phyloP scores from a whole-genome alignment of 2,113 vertebrate genomes.

The Etia nguti region DNA sequence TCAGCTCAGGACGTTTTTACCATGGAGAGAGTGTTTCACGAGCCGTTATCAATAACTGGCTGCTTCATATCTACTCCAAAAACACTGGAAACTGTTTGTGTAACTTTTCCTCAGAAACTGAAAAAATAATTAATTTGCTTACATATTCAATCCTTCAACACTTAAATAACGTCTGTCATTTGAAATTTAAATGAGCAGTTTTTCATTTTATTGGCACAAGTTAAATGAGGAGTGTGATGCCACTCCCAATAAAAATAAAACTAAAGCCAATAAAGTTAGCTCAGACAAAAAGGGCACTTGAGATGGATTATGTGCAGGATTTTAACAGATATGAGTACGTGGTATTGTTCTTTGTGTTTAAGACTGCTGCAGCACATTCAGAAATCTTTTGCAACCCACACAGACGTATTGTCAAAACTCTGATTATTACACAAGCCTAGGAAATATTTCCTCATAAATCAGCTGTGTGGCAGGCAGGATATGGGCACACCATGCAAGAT shows the following conservation, averaged over 20 bases:
- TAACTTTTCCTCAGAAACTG: not conserved
- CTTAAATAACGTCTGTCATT: not conserved
- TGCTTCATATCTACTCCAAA: not conserved
- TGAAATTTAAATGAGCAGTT: not conserved
- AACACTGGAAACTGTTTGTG: not conserved
- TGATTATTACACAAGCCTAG: not conserved
- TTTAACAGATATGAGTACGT: not conserved
- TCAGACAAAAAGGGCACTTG: not conserved
- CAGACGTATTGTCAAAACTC: not conserved
- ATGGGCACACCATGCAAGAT: not conserved
- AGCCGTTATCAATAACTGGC: not conserved
- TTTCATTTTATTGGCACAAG: not conserved
- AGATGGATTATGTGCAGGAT: not conserved
- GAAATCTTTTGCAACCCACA: not conserved
- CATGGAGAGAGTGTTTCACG: not conserved
- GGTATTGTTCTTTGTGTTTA: not conserved
- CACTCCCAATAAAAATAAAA: not conserved
- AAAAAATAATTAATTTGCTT: not conserved
- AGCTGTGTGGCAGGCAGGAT: not conserved
- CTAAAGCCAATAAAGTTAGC: not conserved
- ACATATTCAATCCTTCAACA: not conserved
- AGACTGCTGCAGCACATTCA: not conserved
- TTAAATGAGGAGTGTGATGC: not conserved
- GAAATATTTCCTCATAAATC: not conserved
- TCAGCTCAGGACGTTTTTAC: accelerated